phyloP scores from a whole-genome alignment of 2,797 vertebrate species.

The Oreonectes daqikongensis region DNA sequence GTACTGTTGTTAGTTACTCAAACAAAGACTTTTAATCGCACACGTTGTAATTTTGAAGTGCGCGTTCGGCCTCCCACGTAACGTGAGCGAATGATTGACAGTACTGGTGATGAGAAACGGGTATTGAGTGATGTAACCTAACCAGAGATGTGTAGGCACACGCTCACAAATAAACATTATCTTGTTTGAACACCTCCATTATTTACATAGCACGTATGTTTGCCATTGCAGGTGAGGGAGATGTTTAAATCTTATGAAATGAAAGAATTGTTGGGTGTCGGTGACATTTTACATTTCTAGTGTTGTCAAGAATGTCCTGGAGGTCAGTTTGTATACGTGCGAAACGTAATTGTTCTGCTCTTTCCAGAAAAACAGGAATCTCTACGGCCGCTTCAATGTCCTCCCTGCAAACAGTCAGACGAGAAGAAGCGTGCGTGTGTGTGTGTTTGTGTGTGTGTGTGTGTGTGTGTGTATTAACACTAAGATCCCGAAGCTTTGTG shows the following conservation, averaged over 20 bases:
- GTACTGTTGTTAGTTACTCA: conserved; percentile 20
- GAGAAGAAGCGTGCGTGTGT: not conserved
- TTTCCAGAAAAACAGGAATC: conserved; percentile 20
- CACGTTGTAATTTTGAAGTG: conserved; percentile 8
- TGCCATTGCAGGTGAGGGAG: not conserved
- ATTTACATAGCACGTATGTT: conserved; percentile 22
- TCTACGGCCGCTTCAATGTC: not conserved
- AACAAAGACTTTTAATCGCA: conserved; percentile 11
- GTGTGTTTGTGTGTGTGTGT: not conserved
- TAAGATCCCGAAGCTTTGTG: not conserved
- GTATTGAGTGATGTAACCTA: conserved; percentile 26
- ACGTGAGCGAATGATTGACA: conserved; percentile 29
- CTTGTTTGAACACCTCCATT: conserved; percentile 18
- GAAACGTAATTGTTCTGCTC: not conserved
- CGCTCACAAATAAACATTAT: conserved; percentile 1
- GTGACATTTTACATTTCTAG: not conserved
- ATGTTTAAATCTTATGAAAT: not conserved
- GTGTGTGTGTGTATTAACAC: not conserved
- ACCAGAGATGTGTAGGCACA: not conserved
- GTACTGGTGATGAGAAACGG: not conserved
- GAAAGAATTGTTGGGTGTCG: not conserved
- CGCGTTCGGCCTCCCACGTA: conserved; percentile 1
- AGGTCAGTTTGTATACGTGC: not conserved
- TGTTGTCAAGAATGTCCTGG: not conserved
- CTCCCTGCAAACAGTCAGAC: not conserved